These are phyloP conservation scores for Apis cerana DNA, from an alignment of 1,140 invertebrate species.

Conservation along the genomic window DNA sequence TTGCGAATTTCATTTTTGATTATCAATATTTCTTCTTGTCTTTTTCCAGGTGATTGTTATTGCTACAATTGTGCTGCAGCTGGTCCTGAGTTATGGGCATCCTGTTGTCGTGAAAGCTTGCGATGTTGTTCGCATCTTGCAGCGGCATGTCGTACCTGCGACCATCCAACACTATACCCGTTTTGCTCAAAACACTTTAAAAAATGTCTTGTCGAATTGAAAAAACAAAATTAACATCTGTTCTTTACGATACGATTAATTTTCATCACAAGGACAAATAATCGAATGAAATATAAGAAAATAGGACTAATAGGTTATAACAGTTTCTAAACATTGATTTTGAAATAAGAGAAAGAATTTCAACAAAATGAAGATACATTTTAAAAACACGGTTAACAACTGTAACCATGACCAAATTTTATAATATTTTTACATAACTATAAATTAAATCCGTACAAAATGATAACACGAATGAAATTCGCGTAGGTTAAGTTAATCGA, in stretches of 20 bases:
- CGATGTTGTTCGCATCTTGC: conserved; percentile 79
- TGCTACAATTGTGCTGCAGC: conserved; percentile 78
- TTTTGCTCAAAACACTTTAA: conserved; percentile 80
- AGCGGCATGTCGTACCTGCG: conserved; percentile 79
- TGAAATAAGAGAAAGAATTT: not conserved
- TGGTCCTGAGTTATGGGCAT: conserved; percentile 78
- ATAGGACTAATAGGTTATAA: not conserved
- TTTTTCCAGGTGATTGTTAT: conserved; percentile 77
- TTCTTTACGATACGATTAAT: not conserved
- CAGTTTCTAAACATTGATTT: not conserved
- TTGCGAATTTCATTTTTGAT: not conserved
- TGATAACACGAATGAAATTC: not conserved
- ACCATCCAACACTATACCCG: conserved; percentile 74
- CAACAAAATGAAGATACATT: not conserved
- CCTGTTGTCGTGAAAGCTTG: conserved; percentile 77
- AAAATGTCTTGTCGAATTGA: conserved; percentile 73
- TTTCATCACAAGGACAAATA: not conserved
- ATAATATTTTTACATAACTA: too few species aligned
- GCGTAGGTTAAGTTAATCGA: conserved; percentile 10
- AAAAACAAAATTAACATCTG: conserved; percentile 52
- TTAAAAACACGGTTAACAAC: not conserved
- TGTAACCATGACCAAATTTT: not conserved
- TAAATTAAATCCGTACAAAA: not conserved
- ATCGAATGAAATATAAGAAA: not conserved
- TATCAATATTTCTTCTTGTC: not conserved